Evolutionary conservation across 2,888 invertebrate genomes (phyloP).

Genomic region (Perithous albicinctus): DNA sequence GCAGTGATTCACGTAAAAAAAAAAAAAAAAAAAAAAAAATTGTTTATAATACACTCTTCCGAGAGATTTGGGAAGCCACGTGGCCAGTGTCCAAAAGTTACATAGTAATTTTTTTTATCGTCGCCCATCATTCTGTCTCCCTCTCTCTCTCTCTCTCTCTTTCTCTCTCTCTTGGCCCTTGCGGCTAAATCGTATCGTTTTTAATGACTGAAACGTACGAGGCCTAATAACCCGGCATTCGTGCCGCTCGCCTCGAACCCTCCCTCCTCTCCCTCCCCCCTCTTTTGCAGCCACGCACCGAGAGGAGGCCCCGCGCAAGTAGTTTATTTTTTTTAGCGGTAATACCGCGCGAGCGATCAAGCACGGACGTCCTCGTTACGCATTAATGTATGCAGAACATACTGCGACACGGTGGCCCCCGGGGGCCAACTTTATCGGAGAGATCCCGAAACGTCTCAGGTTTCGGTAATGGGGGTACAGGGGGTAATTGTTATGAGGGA

Average conservation of each 20-base stretch:
- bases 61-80: slow-evolving; percentile 52
- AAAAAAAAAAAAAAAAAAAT: no score
- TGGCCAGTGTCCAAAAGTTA: slow-evolving; percentile 60
- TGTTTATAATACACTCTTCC: background rate
- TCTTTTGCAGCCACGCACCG: slow-evolving; percentile 37
- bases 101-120: slow-evolving; percentile 50
- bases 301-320: slow-evolving; percentile 12
- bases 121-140: slow-evolving; percentile 49
- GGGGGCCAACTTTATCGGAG: slow-evolving; percentile 69
- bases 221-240: slow-evolving; percentile 67
- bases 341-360: slow-evolving; percentile 56
- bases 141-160: no score
- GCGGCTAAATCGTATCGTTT: slow-evolving; percentile 61
- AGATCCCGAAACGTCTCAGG: slow-evolving; percentile 66
- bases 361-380: slow-evolving; percentile 67
- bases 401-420: slow-evolving; percentile 65
- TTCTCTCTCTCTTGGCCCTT: slow-evolving; percentile 40
- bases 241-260: slow-evolving; percentile 57
- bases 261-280: slow-evolving; percentile 27
- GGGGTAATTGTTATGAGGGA: slow-evolving; percentile 70
- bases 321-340: slow-evolving; percentile 24
- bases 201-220: slow-evolving; percentile 69
- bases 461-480: slow-evolving; percentile 60
- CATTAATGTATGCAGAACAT: slow-evolving; percentile 70
- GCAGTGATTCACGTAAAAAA: background rate